Conservation (phyloP, 2,113 vertebrate species). For the Scopus umbretta region DNA sequence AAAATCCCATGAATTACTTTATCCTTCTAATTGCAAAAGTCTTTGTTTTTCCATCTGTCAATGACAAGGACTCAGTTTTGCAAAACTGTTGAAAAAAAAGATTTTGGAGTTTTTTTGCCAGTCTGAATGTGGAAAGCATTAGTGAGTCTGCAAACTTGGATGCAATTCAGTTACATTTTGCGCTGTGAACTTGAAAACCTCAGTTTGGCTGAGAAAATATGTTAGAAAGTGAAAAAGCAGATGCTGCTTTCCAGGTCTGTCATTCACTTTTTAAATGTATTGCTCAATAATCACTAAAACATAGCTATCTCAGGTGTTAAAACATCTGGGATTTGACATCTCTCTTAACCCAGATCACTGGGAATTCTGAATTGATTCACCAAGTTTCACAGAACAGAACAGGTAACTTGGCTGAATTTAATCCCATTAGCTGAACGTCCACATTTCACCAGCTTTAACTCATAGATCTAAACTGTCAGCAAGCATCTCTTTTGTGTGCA, state of each 20-base stretch:
- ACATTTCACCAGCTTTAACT: not conserved
- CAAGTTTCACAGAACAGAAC: not conserved
- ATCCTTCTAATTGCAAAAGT: not conserved
- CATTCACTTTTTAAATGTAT: slow-evolving; percentile 47
- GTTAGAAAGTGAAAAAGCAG: slow-evolving; percentile 54
- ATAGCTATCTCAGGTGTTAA: slow-evolving; percentile 16
- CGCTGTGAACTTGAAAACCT: slow-evolving; percentile 58
- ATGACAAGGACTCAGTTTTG: slow-evolving; percentile 27
- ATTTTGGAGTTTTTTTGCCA: slow-evolving; percentile 10
- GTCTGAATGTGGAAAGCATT: not conserved
- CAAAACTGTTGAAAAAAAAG: not conserved
- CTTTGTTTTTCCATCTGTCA: slow-evolving; percentile 54
- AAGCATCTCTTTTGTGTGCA: not conserved
- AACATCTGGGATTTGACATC: slow-evolving; percentile 38
- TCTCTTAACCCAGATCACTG: slow-evolving; percentile 23
- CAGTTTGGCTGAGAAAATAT: slow-evolving; percentile 55
- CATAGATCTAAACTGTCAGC: not conserved
- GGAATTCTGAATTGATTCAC: slow-evolving; percentile 22
- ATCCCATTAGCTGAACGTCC: slow-evolving; percentile 1
- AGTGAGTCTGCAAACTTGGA: slow-evolving; percentile 39
- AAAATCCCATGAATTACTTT: not conserved
- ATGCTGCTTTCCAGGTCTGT: slow-evolving; percentile 63
- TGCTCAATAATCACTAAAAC: slow-evolving; percentile 39
- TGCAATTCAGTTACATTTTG: slow-evolving; percentile 53
- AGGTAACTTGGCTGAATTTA: not conserved